Percentiles rank a stretch among this genome's conserved stretches.
Conservation (phyloP, 2,113 vertebrate genomes). For the Myodes glareolus region DNA sequence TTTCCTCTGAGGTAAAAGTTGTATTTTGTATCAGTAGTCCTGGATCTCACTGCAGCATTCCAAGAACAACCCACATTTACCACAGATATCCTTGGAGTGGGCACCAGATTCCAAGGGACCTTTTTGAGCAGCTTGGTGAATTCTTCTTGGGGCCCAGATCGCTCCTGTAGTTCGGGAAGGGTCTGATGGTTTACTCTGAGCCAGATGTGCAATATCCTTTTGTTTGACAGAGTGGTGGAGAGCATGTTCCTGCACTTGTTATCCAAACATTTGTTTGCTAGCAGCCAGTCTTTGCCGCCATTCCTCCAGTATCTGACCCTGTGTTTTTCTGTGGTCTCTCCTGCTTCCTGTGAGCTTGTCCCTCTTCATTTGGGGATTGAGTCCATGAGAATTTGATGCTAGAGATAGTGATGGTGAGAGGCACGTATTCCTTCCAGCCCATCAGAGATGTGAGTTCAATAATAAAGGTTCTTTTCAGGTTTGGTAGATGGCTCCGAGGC, state of each 20-base stretch:
- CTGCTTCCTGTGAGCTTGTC: not conserved
- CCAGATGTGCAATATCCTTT: not conserved
- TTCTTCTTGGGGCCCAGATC: not conserved
- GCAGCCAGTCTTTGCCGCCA: no score
- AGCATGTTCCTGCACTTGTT: not conserved
- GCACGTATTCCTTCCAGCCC: no score
- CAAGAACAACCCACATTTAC: not conserved
- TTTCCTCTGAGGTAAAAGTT: not conserved
- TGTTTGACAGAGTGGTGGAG: not conserved
- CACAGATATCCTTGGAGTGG: no score
- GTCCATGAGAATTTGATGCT: not conserved
- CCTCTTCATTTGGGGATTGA: no score
- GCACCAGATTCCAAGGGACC: no score
- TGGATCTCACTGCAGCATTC: no score
- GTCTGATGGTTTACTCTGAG: not conserved
- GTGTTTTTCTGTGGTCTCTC: not conserved
- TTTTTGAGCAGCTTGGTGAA: not conserved
- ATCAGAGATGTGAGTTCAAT: not conserved
- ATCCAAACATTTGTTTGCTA: not conserved
- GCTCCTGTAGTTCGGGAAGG: not conserved
- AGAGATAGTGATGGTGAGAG: not conserved
- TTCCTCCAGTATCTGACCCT: not conserved
- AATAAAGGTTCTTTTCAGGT: not conserved
- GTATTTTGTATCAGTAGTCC: not conserved
- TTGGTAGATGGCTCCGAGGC: no score